Base-by-base conservation (phyloP, 2,113 vertebrate species). In the Erythrocercus mccallii region DNA sequence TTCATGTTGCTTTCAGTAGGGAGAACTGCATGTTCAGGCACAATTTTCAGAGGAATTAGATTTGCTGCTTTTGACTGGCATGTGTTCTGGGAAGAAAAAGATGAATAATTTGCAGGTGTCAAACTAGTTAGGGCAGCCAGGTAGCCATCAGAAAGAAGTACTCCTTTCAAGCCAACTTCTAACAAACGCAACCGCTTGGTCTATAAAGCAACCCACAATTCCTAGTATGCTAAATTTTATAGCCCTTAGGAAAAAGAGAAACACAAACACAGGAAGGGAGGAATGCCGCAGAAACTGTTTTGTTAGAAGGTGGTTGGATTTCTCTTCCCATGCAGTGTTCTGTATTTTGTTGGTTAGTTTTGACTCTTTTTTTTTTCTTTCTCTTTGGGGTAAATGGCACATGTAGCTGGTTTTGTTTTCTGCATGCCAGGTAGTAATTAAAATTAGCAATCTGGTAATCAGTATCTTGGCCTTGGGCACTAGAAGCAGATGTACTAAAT, bases 251-350 rank as follows among this genome's bases (percentile, higher is more conserved):
- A 90, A 91, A 89, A 88, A 83, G 70, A 90, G 79, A 92, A 95
- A 89, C 78, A 94, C 78, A 94, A 96, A 96, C 92, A 86, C 57
- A 82, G 88, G 88, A 84, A 92, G 48, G 31, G 65, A 80, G 66
- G 57, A 95, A 95, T 95, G 84, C 84, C 19, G 0, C 91, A 94
- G 48, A 91, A 92, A 82, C 15, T 74, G 72, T 88, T 93, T 82
- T 81, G 76, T 96, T 76, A 79, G 64, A 89, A 71, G 31, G 64
- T 88, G 66, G 37, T 91, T 91, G 87, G 62, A 76, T 92, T 92
- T 88, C 71, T 83, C 68, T 88, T 86, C 91, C 82, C 79, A 2
- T 0, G 5, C 69, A 40, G 17, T 4, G 3, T 65, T 91, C 78
- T 91, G 3, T 1, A 10, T 16, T 87, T 76, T 87, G 20, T 91